Conservation (phyloP, 2,888 invertebrate species). For the Venustoraphidia nigricollis region DNA sequence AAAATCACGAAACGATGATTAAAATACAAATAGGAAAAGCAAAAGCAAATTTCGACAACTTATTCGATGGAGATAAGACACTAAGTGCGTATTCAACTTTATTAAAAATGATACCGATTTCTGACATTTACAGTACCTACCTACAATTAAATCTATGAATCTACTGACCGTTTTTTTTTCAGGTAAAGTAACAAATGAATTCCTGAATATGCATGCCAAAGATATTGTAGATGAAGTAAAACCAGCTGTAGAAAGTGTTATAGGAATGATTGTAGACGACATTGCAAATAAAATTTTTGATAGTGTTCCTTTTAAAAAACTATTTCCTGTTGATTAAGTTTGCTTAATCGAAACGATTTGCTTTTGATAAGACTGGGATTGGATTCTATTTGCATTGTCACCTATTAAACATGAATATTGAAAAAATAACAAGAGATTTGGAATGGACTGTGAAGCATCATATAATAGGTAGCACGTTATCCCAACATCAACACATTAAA, state of each 20-base stretch:
- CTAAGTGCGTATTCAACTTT: slow-evolving; percentile 28
- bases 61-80: slow-evolving; percentile 41
- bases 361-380: too few relatives aligned
- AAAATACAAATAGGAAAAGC: slow-evolving; percentile 33
- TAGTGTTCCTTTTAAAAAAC: slow-evolving; percentile 31
- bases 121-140: not conserved
- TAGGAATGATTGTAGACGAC: slow-evolving; percentile 40
- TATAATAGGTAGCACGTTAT: too few relatives aligned
- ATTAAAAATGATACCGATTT: too few relatives aligned
- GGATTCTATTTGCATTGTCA: too few relatives aligned
- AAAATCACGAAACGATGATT: slow-evolving; percentile 25
- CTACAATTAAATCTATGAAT: not conserved
- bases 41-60: slow-evolving; percentile 36
- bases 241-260: slow-evolving; percentile 41
- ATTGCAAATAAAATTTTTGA: slow-evolving; percentile 38
- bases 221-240: slow-evolving; percentile 39
- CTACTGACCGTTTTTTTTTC: slow-evolving; percentile 12
- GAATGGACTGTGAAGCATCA: too few relatives aligned
- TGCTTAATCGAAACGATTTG: too few relatives aligned
- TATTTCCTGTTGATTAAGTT: slow-evolving; percentile 24
- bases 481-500: too few relatives aligned
- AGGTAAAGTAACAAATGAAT: slow-evolving; percentile 44
- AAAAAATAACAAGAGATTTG: too few relatives aligned
- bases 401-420: too few relatives aligned
- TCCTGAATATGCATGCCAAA: slow-evolving; percentile 38